Percentiles rank a stretch among this genome's conserved stretches.
Evolutionary conservation across 2,797 vertebrate species (phyloP).

Genomic region (Anas acuta): DNA sequence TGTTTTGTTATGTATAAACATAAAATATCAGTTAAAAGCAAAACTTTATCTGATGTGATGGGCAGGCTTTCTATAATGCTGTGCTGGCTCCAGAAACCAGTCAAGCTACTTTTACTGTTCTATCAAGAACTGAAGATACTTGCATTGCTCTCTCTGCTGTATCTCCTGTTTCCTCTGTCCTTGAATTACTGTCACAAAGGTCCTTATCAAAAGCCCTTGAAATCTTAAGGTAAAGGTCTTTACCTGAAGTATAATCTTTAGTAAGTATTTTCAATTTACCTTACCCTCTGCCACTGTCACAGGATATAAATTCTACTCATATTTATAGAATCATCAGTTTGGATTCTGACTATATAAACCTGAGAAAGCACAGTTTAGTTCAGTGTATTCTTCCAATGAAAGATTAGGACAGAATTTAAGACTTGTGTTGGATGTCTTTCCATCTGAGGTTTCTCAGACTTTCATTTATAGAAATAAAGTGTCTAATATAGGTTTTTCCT

Average conservation of each 20-base stretch:
- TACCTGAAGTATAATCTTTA: not conserved
- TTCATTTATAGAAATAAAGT: not conserved
- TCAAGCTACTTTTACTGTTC: not conserved
- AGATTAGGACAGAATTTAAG: not conserved
- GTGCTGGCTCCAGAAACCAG: not conserved
- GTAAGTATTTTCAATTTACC: not conserved
- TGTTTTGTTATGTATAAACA: not conserved
- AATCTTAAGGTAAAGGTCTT: not conserved
- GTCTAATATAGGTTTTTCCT: not conserved
- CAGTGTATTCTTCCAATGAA: not conserved
- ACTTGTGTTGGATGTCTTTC: not conserved
- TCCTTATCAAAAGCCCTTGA: not conserved
- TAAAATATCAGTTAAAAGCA: not conserved
- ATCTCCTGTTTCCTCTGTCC: not conserved
- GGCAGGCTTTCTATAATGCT: not conserved
- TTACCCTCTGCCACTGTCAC: not conserved
- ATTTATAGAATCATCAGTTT: not conserved
- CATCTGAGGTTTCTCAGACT: not conserved
- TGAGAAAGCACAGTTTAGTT: not conserved
- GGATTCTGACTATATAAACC: not conserved
- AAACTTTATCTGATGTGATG: not conserved
- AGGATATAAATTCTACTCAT: not conserved
- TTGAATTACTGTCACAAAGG: not conserved
- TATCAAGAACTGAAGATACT: not conserved
- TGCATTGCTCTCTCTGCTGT: not conserved